Base-by-base conservation (phyloP, 2,113 vertebrate genomes). In the Calcarius ornatus region DNA sequence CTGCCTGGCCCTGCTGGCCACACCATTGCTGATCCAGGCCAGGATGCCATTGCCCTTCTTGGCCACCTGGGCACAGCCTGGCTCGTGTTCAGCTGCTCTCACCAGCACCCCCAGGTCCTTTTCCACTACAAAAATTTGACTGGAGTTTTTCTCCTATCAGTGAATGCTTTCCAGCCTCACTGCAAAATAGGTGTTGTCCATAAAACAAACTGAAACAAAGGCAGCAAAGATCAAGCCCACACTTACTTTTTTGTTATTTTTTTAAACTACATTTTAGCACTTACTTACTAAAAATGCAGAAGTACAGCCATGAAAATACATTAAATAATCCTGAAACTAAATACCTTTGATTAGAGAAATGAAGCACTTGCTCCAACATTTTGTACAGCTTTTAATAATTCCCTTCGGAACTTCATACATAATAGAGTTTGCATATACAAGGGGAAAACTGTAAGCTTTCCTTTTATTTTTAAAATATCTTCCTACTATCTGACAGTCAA, bases 131-230 rank as follows among this genome's bases (percentile, higher is more conserved):
- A 59, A 73, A 59, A 43, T 57, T 43, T 37, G 27, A 10, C 15
- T 30, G 21, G 21, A 24, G 2, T 20, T 11, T 30, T 66, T 4
- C 3, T 6, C 5, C 27, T 4, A 1, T 16, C 11, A 15, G 1
- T 2, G 2, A 8, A 1, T 48, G 43, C 20, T 43, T 23, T 37
- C 19, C 16, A 21, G 25, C 16, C 10, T 30, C 23, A 0, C 10
- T 40, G 16, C 5, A 2, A 9, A 16, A 15, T 1, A 12, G 16
- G 6, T 20, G 19, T 43, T 61, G 28, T 11, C 8, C 8, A 3
- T 23, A 10, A 60, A 54, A 30, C 1, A 4, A 56, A 16, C 22
- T 12, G 15, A 37, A 60, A 56, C 9, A 72, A 50, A 64, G n/a
- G 17, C n/a, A 28, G 30, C 1, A 14, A 19, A 19, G 5, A 4